Percentiles rank a stretch among this genome's conserved stretches.
Conservation (phyloP, 2,888 invertebrate genomes). For the Sarcophaga subvicina region DNA sequence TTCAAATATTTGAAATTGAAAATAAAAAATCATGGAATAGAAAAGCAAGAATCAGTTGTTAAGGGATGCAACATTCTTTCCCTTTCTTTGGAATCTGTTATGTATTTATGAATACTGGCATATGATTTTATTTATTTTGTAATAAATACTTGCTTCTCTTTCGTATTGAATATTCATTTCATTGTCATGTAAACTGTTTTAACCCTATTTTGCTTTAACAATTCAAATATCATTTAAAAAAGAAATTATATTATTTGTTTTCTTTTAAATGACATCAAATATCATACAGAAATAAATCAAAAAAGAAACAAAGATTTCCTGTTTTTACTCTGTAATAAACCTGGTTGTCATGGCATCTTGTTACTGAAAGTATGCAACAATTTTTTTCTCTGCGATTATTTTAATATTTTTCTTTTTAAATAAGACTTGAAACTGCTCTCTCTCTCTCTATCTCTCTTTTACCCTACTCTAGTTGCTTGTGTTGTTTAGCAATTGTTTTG, state of each 20-base stretch:
- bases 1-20: not conserved
- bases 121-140: no score
- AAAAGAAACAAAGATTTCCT: not conserved
- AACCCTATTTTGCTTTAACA: slow-evolving; percentile 23
- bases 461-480: no score
- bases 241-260: slow-evolving; percentile 13
- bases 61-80: not conserved
- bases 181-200: slow-evolving; percentile 14
- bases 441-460: not conserved
- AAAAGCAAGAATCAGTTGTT: not conserved
- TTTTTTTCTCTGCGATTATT: not conserved
- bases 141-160: no score
- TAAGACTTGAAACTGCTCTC: not conserved
- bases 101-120: not conserved
- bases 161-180: slow-evolving; percentile 45
- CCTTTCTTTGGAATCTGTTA: not conserved
- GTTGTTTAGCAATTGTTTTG: no score
- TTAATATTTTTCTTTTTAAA: not conserved
- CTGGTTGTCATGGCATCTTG: not conserved
- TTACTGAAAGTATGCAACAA: not conserved
- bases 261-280: slow-evolving; percentile 20
- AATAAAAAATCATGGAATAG: not conserved
- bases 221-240: slow-evolving; percentile 60
- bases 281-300: slow-evolving; percentile 16
- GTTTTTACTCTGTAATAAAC: not conserved